phyloP scores from a whole-genome alignment of 2,888 invertebrate species.

The Ophioninae sp. region DNA sequence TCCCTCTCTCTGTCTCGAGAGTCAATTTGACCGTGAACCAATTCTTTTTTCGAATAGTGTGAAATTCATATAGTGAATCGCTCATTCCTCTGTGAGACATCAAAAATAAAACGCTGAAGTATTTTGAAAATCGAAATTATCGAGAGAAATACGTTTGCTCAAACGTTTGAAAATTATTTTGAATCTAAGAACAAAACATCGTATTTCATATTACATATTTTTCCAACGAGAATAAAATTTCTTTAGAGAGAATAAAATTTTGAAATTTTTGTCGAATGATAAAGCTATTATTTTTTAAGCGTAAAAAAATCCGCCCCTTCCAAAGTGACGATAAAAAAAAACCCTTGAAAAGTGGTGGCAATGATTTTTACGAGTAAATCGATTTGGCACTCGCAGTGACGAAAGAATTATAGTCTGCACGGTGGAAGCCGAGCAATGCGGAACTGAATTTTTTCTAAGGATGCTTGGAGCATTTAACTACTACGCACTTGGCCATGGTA shows the following conservation, averaged over 20 bases:
- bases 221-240: no score
- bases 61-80: background rate
- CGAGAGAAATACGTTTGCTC: background rate
- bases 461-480: constrained; percentile 47
- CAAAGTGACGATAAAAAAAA: constrained; percentile 1
- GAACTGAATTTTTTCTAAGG: constrained; percentile 61
- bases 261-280: no score
- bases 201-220: no score
- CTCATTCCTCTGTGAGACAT: background rate
- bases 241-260: no score
- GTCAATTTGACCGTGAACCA: constrained; percentile 51
- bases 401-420: constrained; percentile 6
- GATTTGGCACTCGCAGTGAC: background rate
- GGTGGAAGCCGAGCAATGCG: constrained; percentile 63
- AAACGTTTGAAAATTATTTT: background rate
- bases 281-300: background rate
- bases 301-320: background rate
- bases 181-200: background rate
- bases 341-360: background rate
- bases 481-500: constrained; percentile 62
- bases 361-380: constrained; percentile 13
- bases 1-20: constrained; percentile 7
- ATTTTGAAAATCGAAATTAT: background rate
- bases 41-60: constrained; percentile 11
- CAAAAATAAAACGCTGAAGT: background rate